Percentiles rank a stretch among this genome's conserved stretches.
Conservation (phyloP, 2,113 vertebrate genomes). For the Ibidorhyncha struthersii region DNA sequence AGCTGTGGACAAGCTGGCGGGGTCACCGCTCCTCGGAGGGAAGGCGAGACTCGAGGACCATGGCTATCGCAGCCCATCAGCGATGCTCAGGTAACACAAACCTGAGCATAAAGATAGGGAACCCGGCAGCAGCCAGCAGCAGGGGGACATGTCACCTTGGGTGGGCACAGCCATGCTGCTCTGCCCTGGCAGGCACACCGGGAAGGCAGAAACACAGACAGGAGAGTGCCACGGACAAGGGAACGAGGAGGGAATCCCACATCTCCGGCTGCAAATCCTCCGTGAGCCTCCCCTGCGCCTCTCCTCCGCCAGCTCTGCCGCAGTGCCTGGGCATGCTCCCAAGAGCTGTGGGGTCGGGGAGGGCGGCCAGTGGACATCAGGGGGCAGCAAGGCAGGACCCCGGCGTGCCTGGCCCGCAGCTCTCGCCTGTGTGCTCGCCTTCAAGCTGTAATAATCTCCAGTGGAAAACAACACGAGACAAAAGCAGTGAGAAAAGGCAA, state of each 20-base stretch:
- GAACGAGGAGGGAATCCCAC: not conserved
- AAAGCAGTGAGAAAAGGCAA: not conserved
- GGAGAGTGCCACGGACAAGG: not conserved
- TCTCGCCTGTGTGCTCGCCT: not conserved
- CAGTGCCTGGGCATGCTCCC: accelerated
- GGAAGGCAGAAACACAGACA: not conserved
- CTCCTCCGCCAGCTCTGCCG: not conserved
- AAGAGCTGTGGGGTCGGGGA: accelerated
- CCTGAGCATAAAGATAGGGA: accelerated
- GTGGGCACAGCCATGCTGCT: not conserved
- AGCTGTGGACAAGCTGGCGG: not conserved
- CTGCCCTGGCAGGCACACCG: accelerated
- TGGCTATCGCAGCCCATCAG: not conserved
- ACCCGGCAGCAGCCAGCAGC: accelerated
- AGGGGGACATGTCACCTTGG: accelerated
- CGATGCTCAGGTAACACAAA: not conserved
- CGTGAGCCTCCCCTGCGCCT: accelerated
- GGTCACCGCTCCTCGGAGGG: not conserved
- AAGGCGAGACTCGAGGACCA: accelerated
- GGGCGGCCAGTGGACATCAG: accelerated
- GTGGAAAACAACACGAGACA: not conserved
- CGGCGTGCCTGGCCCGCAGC: accelerated
- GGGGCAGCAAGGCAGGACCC: not conserved
- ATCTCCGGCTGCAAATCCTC: accelerated
- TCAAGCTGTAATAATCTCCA: not conserved